A percentile compares a stretch with the other conserved stretches of the same genome.
These are phyloP conservation scores for Martes martes DNA, from an alignment of 2,113 vertebrate genomes.

Conservation along the genomic window DNA sequence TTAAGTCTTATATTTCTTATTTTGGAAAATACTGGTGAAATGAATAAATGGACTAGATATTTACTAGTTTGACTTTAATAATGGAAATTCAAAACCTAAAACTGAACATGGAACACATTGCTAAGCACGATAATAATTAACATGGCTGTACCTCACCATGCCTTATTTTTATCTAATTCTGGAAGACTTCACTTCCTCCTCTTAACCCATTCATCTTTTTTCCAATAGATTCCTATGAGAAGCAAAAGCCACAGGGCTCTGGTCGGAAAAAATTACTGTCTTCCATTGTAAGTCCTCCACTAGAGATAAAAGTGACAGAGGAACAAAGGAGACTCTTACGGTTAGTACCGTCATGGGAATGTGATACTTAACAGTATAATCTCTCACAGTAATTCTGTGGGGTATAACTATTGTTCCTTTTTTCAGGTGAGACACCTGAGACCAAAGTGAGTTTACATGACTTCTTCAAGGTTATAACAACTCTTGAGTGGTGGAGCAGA, in stretches of 20 bases:
- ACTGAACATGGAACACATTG: not conserved
- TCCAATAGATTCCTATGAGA: constrained; percentile 91
- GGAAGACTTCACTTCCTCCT: not conserved
- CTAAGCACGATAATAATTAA: not conserved
- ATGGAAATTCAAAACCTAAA: constrained; percentile 23
- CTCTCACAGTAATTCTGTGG: not conserved
- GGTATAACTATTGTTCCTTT: not conserved
- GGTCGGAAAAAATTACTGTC: constrained; percentile 89
- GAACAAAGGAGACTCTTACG: constrained; percentile 91
- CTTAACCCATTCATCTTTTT: constrained; percentile 42
- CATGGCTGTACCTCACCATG: not conserved
- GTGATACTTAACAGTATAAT: not conserved
- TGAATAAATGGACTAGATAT: not conserved
- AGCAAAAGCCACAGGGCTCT: constrained; percentile 82
- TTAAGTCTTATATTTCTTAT: constrained; percentile 11
- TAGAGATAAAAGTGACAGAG: constrained; percentile 90
- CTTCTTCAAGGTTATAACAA: not conserved
- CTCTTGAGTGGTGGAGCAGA: not conserved
- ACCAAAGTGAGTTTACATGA: not conserved
- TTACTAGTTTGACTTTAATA: constrained; percentile 6
- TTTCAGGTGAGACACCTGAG: not conserved
- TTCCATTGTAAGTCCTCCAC: constrained; percentile 89
- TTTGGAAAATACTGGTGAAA: constrained; percentile 44
- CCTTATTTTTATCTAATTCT: not conserved
- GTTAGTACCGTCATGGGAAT: constrained; percentile 77